Evolutionary conservation across 2,797 vertebrate genomes (phyloP).

Genomic region (Dicrostonyx torquatus): DNA sequence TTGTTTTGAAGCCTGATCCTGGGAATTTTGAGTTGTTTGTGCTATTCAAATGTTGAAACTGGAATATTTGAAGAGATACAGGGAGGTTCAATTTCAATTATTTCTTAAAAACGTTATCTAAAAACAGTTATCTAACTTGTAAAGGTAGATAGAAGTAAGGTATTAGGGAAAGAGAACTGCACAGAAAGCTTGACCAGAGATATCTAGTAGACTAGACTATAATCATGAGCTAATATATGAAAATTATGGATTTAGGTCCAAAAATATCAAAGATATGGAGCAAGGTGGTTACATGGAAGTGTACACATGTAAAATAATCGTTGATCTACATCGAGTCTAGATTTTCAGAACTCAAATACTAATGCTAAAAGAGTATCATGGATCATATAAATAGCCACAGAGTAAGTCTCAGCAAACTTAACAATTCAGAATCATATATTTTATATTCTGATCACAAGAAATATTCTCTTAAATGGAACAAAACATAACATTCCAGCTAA

Average conservation of each 20-base stretch:
- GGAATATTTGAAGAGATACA: not conserved
- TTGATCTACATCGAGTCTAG: not conserved
- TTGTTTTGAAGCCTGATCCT: not conserved
- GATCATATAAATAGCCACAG: not conserved
- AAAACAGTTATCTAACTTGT: no score
- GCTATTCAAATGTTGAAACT: constrained; percentile 21
- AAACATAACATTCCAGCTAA: not conserved
- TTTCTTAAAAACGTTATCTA: not conserved
- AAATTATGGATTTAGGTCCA: not conserved
- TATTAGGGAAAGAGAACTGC: not conserved
- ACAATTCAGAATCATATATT: not conserved
- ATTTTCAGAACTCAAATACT: not conserved
- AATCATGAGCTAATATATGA: not conserved
- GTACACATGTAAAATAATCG: not conserved
- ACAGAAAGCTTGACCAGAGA: not conserved
- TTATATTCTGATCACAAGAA: not conserved
- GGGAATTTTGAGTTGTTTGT: not conserved
- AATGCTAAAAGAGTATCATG: not conserved
- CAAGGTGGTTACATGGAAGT: not conserved
- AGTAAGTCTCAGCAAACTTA: not conserved
- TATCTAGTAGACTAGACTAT: not conserved
- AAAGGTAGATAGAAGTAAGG: not conserved
- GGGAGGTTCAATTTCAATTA: not conserved
- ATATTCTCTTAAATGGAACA: not conserved
- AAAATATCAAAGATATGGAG: not conserved